Evolutionary conservation across 1,140 invertebrate genomes (phyloP), one percentile per base, ranked within the genome.

Genomic region (Maniola jurtina): DNA sequence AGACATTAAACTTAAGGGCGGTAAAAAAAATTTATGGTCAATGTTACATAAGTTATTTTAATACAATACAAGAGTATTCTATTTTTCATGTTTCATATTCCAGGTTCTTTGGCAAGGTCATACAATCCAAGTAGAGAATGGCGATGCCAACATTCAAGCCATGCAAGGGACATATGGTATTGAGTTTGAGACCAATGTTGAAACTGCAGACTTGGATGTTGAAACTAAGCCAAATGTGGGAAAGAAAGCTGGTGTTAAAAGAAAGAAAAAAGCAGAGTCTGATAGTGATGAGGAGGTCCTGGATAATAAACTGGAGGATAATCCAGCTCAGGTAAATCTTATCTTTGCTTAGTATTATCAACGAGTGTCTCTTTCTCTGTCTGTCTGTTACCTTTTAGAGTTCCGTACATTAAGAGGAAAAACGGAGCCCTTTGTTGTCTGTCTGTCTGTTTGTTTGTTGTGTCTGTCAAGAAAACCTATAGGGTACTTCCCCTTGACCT

Each of bases 91-190:
- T 45, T 62, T 11, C 60, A 40, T 14, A 56, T 86, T 90, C 48
- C 80, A 93, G 92, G 93, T 93, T 45, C 91, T 93, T 68, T 93
- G 92, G 92, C 92, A 93, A 88, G 92, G 92, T 9, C 92, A 93
- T 74, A 91, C 92, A 5, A 93, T 93, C 54, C 91, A 93, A 87
- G 92, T 93, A 5, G 92, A 92, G 72, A 90, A 91, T 76, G 83
- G 84, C 6, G 79, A 84, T 68, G 77, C 71, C 13, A 86, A 83
- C 64, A 78, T 91, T 68, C 78, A 88, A 72, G 75, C 73, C 36
- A 79, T 86, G 72, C 73, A 66, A 33, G 73, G 72, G 5, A 69
- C 80, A n/a, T 89, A 90, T 61, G 83, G 75, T 67, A 83, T 89
- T 67, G 80, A 83, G 34, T 88, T 87, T 84, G 86, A 79, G 13